Percentiles rank a stretch among this genome's conserved stretches.
phyloP scores from a whole-genome alignment of 2,113 vertebrate genomes.

The Puma concolor region DNA sequence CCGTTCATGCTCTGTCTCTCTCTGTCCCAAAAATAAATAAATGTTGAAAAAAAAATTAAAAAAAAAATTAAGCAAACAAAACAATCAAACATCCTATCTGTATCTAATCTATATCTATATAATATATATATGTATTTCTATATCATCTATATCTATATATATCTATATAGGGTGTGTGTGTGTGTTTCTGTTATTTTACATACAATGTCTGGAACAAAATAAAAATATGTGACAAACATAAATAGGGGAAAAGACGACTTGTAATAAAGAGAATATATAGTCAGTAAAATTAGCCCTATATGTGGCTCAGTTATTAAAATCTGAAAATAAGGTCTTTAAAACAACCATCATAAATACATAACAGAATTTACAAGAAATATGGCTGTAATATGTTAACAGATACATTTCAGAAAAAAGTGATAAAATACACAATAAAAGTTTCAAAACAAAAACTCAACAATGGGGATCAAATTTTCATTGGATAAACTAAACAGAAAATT shows the following conservation, averaged over 20 bases:
- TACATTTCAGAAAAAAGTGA: neutral
- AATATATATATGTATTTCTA: too few species aligned
- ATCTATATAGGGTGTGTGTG: neutral
- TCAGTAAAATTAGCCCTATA: neutral
- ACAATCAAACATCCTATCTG: neutral
- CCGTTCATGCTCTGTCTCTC: too few species aligned
- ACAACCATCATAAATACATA: neutral
- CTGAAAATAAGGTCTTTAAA: neutral
- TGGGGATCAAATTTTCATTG: neutral
- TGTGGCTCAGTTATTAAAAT: neutral
- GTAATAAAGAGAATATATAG: neutral
- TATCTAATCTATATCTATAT: neutral
- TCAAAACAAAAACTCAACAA: neutral
- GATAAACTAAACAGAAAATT: neutral
- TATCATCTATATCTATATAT: neutral
- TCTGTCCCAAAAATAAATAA: too few species aligned
- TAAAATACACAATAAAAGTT: neutral
- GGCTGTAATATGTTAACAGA: neutral
- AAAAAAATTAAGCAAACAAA: neutral
- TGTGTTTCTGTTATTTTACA: neutral
- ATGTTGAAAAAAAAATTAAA: too few species aligned
- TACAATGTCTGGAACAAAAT: neutral
- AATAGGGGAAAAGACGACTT: neutral
- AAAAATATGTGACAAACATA: neutral
- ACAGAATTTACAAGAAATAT: neutral